These are phyloP conservation scores for Meta bourneti DNA, from an alignment of 2,888 invertebrate species.

Conservation along the genomic window DNA sequence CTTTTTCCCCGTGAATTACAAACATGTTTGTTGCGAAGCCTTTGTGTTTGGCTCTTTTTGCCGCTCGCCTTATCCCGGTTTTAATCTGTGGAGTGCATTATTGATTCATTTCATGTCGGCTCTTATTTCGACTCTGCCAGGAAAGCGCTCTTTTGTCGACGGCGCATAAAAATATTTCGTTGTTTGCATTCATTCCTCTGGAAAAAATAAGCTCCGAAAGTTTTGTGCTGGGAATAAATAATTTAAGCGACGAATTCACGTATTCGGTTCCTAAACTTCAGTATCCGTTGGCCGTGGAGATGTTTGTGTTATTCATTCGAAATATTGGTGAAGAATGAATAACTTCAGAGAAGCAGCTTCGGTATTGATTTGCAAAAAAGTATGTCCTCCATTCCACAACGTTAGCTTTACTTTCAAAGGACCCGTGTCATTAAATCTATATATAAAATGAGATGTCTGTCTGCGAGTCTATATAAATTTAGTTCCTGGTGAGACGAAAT, in stretches of 20 bases:
- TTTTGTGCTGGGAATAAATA: slow-evolving; percentile 8
- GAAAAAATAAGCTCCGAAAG: not conserved
- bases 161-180: slow-evolving; percentile 17
- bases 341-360: not conserved
- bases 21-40: slow-evolving; percentile 28
- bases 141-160: slow-evolving; percentile 9
- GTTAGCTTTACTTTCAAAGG: not conserved
- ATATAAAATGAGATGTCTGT: too few relatives aligned
- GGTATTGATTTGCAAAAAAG: not conserved
- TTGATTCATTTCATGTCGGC: slow-evolving; percentile 49
- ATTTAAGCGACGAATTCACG: not conserved
- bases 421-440: not conserved
- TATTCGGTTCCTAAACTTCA: not conserved
- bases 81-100: slow-evolving; percentile 53
- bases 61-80: slow-evolving; percentile 22
- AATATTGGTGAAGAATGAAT: not conserved
- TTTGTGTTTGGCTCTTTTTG: slow-evolving; percentile 30
- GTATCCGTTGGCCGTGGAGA: not conserved
- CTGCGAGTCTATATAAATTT: too few relatives aligned
- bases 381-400: not conserved
- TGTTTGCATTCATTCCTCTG: slow-evolving; percentile 1
- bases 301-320: slow-evolving; percentile 1
- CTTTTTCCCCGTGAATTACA: slow-evolving; percentile 51
- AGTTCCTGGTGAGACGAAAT: too few relatives aligned
- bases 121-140: slow-evolving; percentile 12